Percentiles rank a stretch among this genome's conserved stretches.
Conservation (phyloP, 2,797 vertebrate species). For the Mormyrops boulengeri region DNA sequence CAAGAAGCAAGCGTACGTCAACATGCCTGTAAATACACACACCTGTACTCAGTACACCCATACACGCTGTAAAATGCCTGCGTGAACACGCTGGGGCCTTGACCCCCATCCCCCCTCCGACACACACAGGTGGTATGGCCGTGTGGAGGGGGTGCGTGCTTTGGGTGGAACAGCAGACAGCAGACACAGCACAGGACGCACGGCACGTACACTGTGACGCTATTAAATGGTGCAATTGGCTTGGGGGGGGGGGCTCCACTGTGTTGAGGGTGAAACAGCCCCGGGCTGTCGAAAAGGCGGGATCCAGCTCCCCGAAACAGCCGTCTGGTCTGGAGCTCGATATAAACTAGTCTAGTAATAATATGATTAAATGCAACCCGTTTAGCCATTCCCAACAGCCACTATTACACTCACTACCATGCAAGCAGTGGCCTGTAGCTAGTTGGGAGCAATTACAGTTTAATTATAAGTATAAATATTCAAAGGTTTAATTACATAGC, state of each 20-base stretch:
- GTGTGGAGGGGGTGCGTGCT: conserved; percentile 11
- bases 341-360: background rate
- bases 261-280: background rate
- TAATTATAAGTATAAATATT: background rate
- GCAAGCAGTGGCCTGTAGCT: background rate
- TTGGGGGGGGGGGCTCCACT: background rate
- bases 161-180: background rate
- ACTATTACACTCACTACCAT: background rate
- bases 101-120: background rate
- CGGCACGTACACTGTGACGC: conserved; percentile 31
- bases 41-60: background rate
- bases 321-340: background rate
- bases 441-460: background rate
- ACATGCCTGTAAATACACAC: conserved; percentile 3
- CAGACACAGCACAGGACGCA: conserved; percentile 23
- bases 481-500: background rate
- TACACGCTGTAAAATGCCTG: background rate
- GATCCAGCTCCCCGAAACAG: background rate
- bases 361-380: background rate
- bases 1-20: background rate
- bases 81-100: background rate
- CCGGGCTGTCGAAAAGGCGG: background rate
- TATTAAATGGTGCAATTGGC: conserved; percentile 68
- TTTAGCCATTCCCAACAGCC: background rate
- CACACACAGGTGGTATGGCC: conserved; percentile 23